Conservation (phyloP, 2,797 vertebrate genomes). For the Remorina albescens region DNA sequence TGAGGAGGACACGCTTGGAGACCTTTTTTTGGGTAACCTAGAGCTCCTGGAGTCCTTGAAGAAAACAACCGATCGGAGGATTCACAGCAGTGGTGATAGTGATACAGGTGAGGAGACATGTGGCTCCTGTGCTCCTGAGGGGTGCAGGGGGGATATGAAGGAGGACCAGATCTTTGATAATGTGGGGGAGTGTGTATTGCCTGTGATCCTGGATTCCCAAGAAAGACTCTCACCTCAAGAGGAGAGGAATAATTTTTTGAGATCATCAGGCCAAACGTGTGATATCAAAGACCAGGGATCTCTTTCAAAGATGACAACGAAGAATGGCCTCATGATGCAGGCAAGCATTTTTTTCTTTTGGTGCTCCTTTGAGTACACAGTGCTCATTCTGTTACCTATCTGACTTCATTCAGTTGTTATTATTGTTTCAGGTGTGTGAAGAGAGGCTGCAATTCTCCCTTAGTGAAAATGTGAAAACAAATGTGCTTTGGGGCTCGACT, state of each 20-base stretch:
- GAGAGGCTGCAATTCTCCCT: slow-evolving; percentile 92
- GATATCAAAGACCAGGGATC: slow-evolving; percentile 82
- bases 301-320: slow-evolving; percentile 83
- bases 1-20: slow-evolving; percentile 83
- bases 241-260: slow-evolving; percentile 52
- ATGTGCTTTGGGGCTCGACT: slow-evolving; percentile 86
- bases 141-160: slow-evolving; percentile 51
- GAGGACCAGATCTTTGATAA: slow-evolving; percentile 50
- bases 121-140: slow-evolving; percentile 44
- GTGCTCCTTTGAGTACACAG: not conserved
- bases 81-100: slow-evolving; percentile 16
- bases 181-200: slow-evolving; percentile 25
- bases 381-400: not conserved
- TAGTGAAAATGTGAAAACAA: slow-evolving; percentile 93
- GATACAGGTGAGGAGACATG: slow-evolving; percentile 41
- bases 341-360: slow-evolving; percentile 57
- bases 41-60: slow-evolving; percentile 86
- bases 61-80: slow-evolving; percentile 79
- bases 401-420: slow-evolving; percentile 18
- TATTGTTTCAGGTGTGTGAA: slow-evolving; percentile 88
- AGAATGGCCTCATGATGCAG: slow-evolving; percentile 91
- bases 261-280: slow-evolving; percentile 54
- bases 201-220: slow-evolving; percentile 49
- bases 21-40: slow-evolving; percentile 85
- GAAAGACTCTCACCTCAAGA: slow-evolving; percentile 51